phyloP scores from a whole-genome alignment of 2,888 invertebrate species.

The Drosophila anomelani region DNA sequence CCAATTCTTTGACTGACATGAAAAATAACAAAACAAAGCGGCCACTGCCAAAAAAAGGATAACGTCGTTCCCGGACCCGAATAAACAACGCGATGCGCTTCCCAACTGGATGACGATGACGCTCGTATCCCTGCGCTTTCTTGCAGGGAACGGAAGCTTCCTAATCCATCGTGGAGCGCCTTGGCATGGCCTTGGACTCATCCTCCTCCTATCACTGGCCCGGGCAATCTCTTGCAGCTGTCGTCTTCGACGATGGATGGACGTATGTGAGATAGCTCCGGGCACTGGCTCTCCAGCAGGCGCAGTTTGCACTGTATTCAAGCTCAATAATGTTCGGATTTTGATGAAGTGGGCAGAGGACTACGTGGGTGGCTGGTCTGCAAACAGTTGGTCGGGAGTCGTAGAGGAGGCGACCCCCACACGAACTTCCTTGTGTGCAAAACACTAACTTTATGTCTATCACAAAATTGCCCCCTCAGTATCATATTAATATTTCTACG shows the following conservation, averaged over 20 bases:
- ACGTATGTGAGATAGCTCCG: conserved; percentile 32
- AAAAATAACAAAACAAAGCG: conserved; percentile 80
- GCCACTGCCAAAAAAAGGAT: conserved; percentile 71
- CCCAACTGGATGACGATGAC: conserved; percentile 59
- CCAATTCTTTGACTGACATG: conserved; percentile 79
- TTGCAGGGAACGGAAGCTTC: conserved; percentile 51
- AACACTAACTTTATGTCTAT: neutral
- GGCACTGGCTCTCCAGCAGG: conserved; percentile 19
- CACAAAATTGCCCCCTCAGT: neutral
- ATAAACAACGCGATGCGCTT: conserved; percentile 61
- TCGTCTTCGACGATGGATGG: conserved; percentile 43
- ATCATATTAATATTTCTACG: no score
- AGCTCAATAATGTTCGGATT: conserved; percentile 41
- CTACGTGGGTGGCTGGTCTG: conserved; percentile 1
- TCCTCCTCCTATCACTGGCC: conserved; percentile 1
- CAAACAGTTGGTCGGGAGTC: neutral
- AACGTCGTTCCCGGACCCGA: conserved; percentile 39
- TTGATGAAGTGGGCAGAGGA: conserved; percentile 38
- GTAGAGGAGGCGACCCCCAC: neutral
- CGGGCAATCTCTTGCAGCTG: conserved; percentile 43
- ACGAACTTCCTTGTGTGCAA: neutral
- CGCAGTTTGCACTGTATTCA: conserved; percentile 26
- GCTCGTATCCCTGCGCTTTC: conserved; percentile 47
- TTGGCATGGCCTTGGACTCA: conserved; percentile 49
- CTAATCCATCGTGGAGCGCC: conserved; percentile 74